Conservation (phyloP, 2,113 vertebrate species). For the Sander vitreus region DNA sequence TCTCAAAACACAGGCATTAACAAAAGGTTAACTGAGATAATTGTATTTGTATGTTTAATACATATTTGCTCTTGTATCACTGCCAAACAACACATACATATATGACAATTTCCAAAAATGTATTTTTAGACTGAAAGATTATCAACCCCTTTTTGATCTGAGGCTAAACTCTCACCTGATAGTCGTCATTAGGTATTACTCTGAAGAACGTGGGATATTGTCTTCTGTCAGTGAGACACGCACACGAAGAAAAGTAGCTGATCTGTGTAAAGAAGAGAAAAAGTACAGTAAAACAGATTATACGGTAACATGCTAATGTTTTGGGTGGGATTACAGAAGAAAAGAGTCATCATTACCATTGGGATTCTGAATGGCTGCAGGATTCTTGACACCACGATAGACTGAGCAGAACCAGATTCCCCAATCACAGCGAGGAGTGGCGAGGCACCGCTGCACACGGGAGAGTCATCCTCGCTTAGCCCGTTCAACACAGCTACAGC, state of each 20-base stretch:
- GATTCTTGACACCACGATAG: slow-evolving; percentile 84
- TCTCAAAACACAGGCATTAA: neutral
- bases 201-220: slow-evolving; percentile 84
- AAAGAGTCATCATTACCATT: slow-evolving; percentile 71
- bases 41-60: neutral
- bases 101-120: neutral
- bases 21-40: neutral
- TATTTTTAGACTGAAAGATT: neutral
- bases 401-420: slow-evolving; percentile 84
- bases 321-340: neutral
- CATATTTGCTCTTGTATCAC: neutral
- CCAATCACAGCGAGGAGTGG: slow-evolving; percentile 79
- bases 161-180: slow-evolving; percentile 74
- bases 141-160: neutral
- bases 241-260: slow-evolving; percentile 84
- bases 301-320: neutral
- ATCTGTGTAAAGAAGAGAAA: slow-evolving; percentile 68
- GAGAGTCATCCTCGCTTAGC: slow-evolving; percentile 46
- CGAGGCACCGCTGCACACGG: slow-evolving; percentile 65
- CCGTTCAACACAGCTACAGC: slow-evolving; percentile 78
- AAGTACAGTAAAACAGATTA: neutral
- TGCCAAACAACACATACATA: neutral
- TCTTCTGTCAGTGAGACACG: slow-evolving; percentile 80
- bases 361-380: slow-evolving; percentile 81
- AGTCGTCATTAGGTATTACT: slow-evolving; percentile 83